Base-by-base conservation (phyloP, 2,797 vertebrate genomes). In the Hypotaenidia okinawae region DNA sequence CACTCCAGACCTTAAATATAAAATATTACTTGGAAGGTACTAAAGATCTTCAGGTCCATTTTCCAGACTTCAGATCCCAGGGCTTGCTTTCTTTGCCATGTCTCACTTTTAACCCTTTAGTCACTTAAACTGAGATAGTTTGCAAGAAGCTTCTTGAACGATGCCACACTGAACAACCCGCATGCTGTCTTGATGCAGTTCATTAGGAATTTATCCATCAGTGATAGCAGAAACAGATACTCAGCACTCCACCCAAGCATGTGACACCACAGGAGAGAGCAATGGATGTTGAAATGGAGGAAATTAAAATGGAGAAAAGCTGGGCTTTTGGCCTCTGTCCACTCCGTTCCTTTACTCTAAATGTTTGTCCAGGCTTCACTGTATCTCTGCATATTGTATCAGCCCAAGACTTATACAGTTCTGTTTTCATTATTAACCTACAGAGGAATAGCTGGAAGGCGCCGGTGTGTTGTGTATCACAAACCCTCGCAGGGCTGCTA, bases 401-500 rank as follows among this genome's bases (percentile, higher is more conserved):
- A 92, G 59, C 54, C 54, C 39, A 22, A 39, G 51, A 9, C 30
- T 87, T 28, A 10, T 5, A 35, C 15, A 66, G 69, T 35, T 92
- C 82, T 92, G 79, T 30, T 95, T 86, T 70, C 52, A 45, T 85
- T 47, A 90, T 86, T 61, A 94, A 64, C 54, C 78, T 59, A 11
- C 17, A 58, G 77, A 81, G n/a, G 75, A 82, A 86, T 90, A 72
- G 45, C 5, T 89, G 64, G 79, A 57, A 81, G 78, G 39, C 57
- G 64, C 52, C 51, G 37, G 23, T 19, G 30, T 59, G 77, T 43
- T 67, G 32, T 61, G 58, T 41, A 43, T 73, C 94, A 80, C 55
- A 61, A 87, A 81, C 51, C 62, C 62, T 84, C 32, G 3, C 30
- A 79, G 39, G 24, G 86, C 94, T 96, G 75, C 95, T 83, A 28